Percentiles rank a stretch among this genome's conserved stretches.
phyloP scores from a whole-genome alignment of 2,797 vertebrate genomes.

The Pelodytes ibericus region DNA sequence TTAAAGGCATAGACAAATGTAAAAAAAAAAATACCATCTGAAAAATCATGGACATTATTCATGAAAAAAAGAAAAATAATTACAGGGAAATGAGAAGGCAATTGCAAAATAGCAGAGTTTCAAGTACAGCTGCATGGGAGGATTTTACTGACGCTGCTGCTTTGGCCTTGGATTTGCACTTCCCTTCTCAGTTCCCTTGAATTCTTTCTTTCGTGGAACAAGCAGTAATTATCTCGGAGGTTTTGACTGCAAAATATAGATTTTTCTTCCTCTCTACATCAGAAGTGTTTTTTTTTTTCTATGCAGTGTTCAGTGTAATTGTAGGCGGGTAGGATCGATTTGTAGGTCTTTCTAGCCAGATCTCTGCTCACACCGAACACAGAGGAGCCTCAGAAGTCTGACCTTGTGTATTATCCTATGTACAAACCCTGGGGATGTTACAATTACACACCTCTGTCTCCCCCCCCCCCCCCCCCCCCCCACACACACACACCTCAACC shows the following conservation, averaged over 20 bases:
- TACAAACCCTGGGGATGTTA: slow-evolving; percentile 7
- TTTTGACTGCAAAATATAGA: not conserved
- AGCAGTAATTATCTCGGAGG: not conserved
- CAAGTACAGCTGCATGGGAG: too few relatives aligned
- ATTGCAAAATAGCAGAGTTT: too few relatives aligned
- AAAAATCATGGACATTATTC: too few relatives aligned
- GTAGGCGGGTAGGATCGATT: slow-evolving; percentile 3
- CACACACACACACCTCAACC: too few relatives aligned
- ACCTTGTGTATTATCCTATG: slow-evolving; percentile 23
- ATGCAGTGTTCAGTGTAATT: not conserved
- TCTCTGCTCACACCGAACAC: not conserved
- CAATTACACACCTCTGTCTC: slow-evolving; percentile 16
- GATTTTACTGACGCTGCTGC: too few relatives aligned
- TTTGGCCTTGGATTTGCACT: too few relatives aligned
- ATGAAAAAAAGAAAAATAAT: too few relatives aligned
- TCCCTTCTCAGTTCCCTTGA: too few relatives aligned
- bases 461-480: not conserved
- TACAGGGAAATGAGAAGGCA: too few relatives aligned
- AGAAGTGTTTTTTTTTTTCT: slow-evolving; percentile 3
- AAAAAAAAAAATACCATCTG: too few relatives aligned
- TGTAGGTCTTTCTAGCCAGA: not conserved
- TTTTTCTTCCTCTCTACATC: slow-evolving; percentile 9
- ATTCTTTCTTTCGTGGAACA: too few relatives aligned
- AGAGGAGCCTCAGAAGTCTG: slow-evolving; percentile 16
- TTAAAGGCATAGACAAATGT: too few relatives aligned